Base-by-base conservation (phyloP, 2,888 invertebrate species). In the Polyploca ridens region DNA sequence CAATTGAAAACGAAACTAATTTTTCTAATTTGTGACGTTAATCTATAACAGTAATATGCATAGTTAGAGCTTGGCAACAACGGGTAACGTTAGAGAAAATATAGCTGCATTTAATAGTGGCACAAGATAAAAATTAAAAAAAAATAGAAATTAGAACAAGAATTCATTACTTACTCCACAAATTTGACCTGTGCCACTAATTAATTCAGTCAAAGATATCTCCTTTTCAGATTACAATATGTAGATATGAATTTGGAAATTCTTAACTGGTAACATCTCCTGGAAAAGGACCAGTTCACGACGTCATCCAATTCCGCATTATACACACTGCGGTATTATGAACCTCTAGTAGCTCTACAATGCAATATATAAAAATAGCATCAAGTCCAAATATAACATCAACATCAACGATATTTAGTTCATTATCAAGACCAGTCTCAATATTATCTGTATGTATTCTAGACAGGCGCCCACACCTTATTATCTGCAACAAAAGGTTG, bases 401-500 rank as follows among this genome's bases (percentile, higher is more conserved):
- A 10, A 19, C 54, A 54, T n/a, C 16, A 54, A 19, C 19, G 8
- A 61, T 64, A 73, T 73, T 62, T 71, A 75, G 79, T 79, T 79
- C 78, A 79, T 69, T 77, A 79, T 69, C 79, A 79, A 67, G 65
- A 59, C 67, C 66, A 62, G 46, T 63, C 61, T 64, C 16, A 33
- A 64, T 54, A 54, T 54, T n/a, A 54, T 54, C 65, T 64, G 69
- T 63, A 64, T 62, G 59, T 66, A 68, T 62, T 41, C 58, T 33
- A 57, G 67, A 67, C 66, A 58, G 64, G 58, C 67, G 69, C 69
- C 74, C 3, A 72, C 69, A 67, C 73, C 68, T 77, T 71, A 73
- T 76, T 78, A 78, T 68, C 41, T 75, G 66, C 69, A 75, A 81
- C 79, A 77, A 78, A 79, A 81, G 74, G 73, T 72, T 63, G 73